Base-by-base conservation (phyloP, 2,888 invertebrate genomes). In the Pristionchus maxplancki region DNA sequence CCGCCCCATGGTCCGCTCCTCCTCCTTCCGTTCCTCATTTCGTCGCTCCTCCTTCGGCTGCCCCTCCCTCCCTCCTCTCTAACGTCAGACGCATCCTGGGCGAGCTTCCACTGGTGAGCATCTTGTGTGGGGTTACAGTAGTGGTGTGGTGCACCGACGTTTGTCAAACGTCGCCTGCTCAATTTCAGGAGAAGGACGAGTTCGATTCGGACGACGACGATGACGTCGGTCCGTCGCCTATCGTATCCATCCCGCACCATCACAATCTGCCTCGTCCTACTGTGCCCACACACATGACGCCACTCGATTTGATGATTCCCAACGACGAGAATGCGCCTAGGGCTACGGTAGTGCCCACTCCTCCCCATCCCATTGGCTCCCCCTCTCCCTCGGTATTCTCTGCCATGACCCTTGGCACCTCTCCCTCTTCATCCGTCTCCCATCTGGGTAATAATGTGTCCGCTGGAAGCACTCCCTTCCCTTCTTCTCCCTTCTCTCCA, bases 151-250 rank as follows among this genome's bases (percentile, higher is more conserved):
- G 67, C 34, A 67, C 34, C 67, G 67, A 67, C 17, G 34, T 17
- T 34, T 67, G 15, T 5, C 34, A 40, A 37, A 24, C 40, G 40
- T 74, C 24, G 67, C 40, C 37, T 3, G n/a, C n/a, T 40, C 20
- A 31, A n/a, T 48, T 50, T 48, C 50, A 50, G 81, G 28, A 9
- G 28, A 82, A 82, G 81, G 81, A 82, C 50, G 81, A 82, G 28
- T 50, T 82, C 31, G 81, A 24, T 6, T 82, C 81, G 48, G 24
- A 20, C 28, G 48, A 48, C 50, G 81, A 82, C 48, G 81, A 82
- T 8, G 81, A 50, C 13, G 13, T 20, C 50, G 28, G 11, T 20
- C 74, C 40, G 31, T 13, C 81, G 81, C 13, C 81, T 50, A 48
- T 44, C 50, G 50, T n/a, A 82, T 31, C 50, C 50, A 17, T 34